These are phyloP conservation scores for Oedothorax gibbosus DNA, from an alignment of 1,140 invertebrate species.

Conservation along the genomic window DNA sequence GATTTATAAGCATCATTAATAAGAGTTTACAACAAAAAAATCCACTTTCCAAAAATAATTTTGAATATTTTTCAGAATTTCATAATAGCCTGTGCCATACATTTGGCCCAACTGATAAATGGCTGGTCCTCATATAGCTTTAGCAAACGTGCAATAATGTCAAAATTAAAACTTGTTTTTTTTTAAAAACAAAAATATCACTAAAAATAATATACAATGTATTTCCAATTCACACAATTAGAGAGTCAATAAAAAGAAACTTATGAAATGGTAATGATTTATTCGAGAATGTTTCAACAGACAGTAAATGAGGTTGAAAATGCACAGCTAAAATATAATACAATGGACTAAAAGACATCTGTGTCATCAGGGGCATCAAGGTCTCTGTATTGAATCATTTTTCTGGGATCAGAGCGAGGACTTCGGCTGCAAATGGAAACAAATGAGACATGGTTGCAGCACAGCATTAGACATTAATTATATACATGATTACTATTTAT, in stretches of 20 bases:
- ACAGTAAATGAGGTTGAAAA: slow-evolving; percentile 31
- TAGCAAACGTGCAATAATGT: too few relatives aligned
- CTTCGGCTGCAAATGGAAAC: slow-evolving; percentile 73
- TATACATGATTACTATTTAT: too few relatives aligned
- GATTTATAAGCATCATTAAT: too few relatives aligned
- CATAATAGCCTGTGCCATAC: too few relatives aligned
- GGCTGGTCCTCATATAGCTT: too few relatives aligned
- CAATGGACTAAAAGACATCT: slow-evolving; percentile 53
- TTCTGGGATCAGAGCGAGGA: slow-evolving; percentile 76
- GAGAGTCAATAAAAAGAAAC: background rate
- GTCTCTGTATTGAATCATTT: slow-evolving; percentile 90
- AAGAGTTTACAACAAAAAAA: too few relatives aligned
- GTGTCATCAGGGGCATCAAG: slow-evolving; percentile 80
- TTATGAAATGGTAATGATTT: slow-evolving; percentile 5
- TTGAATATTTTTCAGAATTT: too few relatives aligned
- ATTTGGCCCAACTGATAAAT: too few relatives aligned
- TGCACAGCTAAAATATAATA: slow-evolving; percentile 51
- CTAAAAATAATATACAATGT: background rate
- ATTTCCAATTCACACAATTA: background rate
- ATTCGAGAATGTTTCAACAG: background rate
- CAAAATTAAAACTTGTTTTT: too few relatives aligned
- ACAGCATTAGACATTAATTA: background rate
- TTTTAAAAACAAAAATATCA: background rate
- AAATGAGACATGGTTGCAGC: slow-evolving; percentile 45
- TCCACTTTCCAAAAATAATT: too few relatives aligned